phyloP scores from a whole-genome alignment of 2,888 invertebrate species.

The Acholoe squamosa region DNA sequence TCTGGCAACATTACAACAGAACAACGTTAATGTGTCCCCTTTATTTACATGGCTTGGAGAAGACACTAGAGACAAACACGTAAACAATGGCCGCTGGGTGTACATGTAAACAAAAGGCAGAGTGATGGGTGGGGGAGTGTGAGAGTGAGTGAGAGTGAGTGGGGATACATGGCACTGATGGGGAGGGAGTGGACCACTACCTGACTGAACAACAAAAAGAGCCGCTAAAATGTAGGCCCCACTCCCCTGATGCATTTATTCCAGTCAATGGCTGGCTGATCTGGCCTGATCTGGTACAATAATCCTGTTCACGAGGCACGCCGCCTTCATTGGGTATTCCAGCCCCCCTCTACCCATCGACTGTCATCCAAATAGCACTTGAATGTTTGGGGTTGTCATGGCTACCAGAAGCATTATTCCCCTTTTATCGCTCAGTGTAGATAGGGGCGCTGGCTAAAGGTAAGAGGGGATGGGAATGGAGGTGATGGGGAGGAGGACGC shows the following conservation, averaged over 20 bases:
- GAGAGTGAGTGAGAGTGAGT: background rate
- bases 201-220: too few relatives aligned
- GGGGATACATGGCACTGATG: background rate
- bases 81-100: background rate
- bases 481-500: background rate
- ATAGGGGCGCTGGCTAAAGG: background rate
- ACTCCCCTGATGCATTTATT: background rate
- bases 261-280: background rate
- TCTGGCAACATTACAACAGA: background rate
- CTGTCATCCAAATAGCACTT: background rate
- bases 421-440: background rate
- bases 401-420: background rate
- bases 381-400: slow-evolving; percentile 23
- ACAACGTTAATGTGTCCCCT: background rate
- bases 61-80: background rate
- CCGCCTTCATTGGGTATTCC: background rate
- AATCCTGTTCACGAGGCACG: background rate
- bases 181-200: too few relatives aligned
- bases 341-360: background rate
- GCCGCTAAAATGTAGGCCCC: background rate
- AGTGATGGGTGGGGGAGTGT: background rate
- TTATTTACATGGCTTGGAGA: background rate
- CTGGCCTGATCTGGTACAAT: background rate
- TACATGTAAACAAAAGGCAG: background rate
- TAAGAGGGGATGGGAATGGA: background rate